Base-by-base conservation (phyloP, 2,113 vertebrate genomes). In the Oncorhynchus keta region DNA sequence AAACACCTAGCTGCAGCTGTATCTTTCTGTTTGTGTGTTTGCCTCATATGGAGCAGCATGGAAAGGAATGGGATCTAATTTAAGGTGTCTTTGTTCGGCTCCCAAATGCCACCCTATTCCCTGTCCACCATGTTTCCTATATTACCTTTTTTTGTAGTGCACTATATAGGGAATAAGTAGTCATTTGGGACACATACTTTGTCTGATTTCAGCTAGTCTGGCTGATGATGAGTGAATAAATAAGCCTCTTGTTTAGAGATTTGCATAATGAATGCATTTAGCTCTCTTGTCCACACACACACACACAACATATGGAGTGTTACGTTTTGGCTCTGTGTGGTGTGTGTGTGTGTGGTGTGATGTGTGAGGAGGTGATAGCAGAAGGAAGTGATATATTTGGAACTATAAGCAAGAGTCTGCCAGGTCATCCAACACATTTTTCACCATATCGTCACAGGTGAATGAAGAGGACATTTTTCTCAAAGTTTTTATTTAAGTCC, bases 181-280 rank as follows among this genome's bases (percentile, higher is more conserved):
- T 22, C 2, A 65, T 3, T 65, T 24, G 22, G 22, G 22, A 22
- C 7, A 62, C 16, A n/a, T 24, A 1, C 8, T 73, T 81, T 79
- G 69, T 82, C 75, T 83, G 71, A 77, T 78, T 68, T 75, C 76
- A 55, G 16, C 51, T 55, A 55, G 14, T 16, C 9, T 45, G 39
- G 39, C 16, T 55, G 51, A 55, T 3, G 32, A 20, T 22, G 2
- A 26, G 62, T 39, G 48, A 57, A 77, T 48, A 77, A 83, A 76
- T 79, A 81, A 82, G 16, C 61, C 65, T 39, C 74, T 76, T 1
- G 30, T 83, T 79, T 69, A 49, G 69, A 69, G 79, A 81, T 85
- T 76, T 85, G 69, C 73, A 77, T 77, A 83, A 80, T 77, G 70
- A 74, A 71, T 49, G 65, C 16, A 22, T 57, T 76, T 57, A 49